Base-by-base conservation (phyloP, 2,888 invertebrate species). In the Salticus scenicus region DNA sequence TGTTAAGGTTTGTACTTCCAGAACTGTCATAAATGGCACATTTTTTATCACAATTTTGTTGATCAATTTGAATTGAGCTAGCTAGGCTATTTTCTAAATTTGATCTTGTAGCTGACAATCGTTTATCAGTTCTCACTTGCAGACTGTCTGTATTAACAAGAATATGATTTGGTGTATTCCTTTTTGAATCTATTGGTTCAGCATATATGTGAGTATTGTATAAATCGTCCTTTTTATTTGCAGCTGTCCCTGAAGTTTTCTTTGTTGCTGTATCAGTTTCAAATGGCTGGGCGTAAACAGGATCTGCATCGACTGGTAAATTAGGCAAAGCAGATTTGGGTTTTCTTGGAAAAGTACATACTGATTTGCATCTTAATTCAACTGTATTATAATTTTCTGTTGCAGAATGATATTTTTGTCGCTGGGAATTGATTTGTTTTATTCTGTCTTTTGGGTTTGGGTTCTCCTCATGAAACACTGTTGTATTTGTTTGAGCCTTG, bases 221-320 rank as follows among this genome's bases (percentile, higher is more conserved):
- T 30, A 78, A 28, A 69, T 84, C 83, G 2, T 66, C 67, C 42
- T 57, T 72, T 8, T 41, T 69, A 69, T 10, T 37, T 12, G 17
- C 17, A 51, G n/a, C 24, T 4, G 30, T 12, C 7, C 1, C 30
- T 8, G 31, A 31, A 17, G 42, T 24, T 24, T 27, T 41, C 8
- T 69, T 33, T n/a, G 47, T 51, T 14, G 42, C 17, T 33, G 51
- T 2, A 41, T 37, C n/a, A 20, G 66, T 71, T 84, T 84, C 84
- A 63, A 84, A 84, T 8, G 84, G 84, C 41, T 84, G 84, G 24
- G 84, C 84, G 51, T 84, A 84, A 10, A 84, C 84, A 41, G 84
- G 84, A 69, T 84, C 84, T n/a, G 84, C 42, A 41, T 84, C 84
- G 14, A 78, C 5, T 17, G 84, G 73, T 42, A 73, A 41, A 31